phyloP scores from a whole-genome alignment of 2,113 vertebrate genomes.

The Gopherus evgoodei region DNA sequence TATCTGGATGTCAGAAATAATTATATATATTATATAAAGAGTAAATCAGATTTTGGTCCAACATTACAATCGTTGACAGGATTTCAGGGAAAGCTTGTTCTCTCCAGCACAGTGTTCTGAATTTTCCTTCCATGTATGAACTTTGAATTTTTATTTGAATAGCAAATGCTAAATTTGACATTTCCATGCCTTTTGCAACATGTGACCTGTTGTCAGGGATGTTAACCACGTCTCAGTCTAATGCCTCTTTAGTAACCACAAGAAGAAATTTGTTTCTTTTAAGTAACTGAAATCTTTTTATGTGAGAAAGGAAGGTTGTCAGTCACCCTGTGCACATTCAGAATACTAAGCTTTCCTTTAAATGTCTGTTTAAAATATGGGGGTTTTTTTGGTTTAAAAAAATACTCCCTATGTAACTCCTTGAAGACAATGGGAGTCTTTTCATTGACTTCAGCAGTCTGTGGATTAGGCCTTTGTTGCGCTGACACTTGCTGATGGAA shows the following conservation, averaged over 20 bases:
- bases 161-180: constrained; percentile 21
- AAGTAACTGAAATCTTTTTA: not conserved
- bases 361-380: not conserved
- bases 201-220: not conserved
- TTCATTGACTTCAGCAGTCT: rapidly evolving
- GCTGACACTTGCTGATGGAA: not conserved
- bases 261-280: not conserved
- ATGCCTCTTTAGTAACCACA: not conserved
- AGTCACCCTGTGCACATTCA: too few relatives aligned
- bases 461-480: rapidly evolving
- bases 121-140: not conserved
- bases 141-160: constrained; percentile 38
- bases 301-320: not conserved
- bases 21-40: not conserved
- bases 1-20: not conserved
- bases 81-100: not conserved
- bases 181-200: constrained; percentile 40
- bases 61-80: not conserved
- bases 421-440: not conserved
- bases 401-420: not conserved
- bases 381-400: not conserved
- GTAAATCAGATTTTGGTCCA: not conserved
- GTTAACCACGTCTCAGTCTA: constrained; percentile 31
- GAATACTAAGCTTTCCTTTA: not conserved
- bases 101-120: not conserved